These are phyloP conservation scores for Zosterops japonicus DNA, from an alignment of 2,113 vertebrate genomes.

Conservation along the genomic window DNA sequence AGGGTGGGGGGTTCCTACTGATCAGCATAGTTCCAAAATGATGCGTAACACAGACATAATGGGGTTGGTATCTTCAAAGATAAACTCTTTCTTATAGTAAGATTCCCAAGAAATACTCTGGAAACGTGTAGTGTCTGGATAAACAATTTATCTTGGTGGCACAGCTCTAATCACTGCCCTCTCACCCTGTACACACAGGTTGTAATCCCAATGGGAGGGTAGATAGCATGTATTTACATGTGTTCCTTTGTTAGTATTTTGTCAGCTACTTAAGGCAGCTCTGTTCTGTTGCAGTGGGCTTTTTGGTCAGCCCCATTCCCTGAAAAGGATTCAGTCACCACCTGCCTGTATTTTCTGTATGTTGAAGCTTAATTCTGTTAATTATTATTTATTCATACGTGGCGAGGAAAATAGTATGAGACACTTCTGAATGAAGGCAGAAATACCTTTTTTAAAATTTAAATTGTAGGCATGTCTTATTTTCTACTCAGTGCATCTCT, in stretches of 20 bases:
- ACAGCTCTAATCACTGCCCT: slow-evolving; percentile 74
- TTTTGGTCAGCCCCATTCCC: slow-evolving; percentile 66
- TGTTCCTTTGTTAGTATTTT: slow-evolving; percentile 87
- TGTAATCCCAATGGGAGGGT: slow-evolving; percentile 83
- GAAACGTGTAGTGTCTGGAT: slow-evolving; percentile 63
- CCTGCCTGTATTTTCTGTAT: slow-evolving; percentile 70
- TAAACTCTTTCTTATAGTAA: slow-evolving; percentile 58
- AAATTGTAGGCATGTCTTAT: slow-evolving; percentile 82
- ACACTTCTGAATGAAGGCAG: slow-evolving; percentile 76
- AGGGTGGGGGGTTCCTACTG: neutral
- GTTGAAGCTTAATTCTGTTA: slow-evolving; percentile 74
- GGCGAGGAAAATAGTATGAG: slow-evolving; percentile 69
- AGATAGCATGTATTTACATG: slow-evolving; percentile 87
- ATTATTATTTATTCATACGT: slow-evolving; percentile 78
- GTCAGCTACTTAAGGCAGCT: slow-evolving; percentile 76
- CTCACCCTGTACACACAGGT: slow-evolving; percentile 84
- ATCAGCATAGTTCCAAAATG: slow-evolving; percentile 16
- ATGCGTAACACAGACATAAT: neutral
- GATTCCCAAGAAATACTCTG: slow-evolving; percentile 60
- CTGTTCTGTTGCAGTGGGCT: slow-evolving; percentile 66
- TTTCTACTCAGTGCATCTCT: slow-evolving; percentile 77
- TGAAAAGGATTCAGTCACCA: slow-evolving; percentile 57
- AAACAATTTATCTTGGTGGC: slow-evolving; percentile 79
- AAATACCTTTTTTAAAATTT: slow-evolving; percentile 77
- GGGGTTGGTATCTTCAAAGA: slow-evolving; percentile 49